These are phyloP conservation scores for Schizotus pectinicornis DNA, from an alignment of 2,888 invertebrate species.

Conservation along the genomic window DNA sequence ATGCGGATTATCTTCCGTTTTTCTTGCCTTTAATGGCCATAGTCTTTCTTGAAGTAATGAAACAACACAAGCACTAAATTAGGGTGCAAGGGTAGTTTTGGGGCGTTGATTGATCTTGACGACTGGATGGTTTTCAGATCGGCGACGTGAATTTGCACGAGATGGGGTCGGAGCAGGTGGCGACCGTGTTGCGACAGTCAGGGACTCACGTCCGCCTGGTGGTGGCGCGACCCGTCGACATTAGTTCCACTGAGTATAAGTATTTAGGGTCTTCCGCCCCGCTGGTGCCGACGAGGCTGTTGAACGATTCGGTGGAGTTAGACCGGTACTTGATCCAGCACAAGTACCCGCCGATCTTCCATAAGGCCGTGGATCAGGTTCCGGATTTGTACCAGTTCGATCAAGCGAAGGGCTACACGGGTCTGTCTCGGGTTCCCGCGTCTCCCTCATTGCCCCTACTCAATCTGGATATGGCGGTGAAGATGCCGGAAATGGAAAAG, in stretches of 20 bases:
- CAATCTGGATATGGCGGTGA: slow-evolving; percentile 63
- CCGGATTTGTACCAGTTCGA: slow-evolving; percentile 54
- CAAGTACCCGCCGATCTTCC: slow-evolving; percentile 77
- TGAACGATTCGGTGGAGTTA: slow-evolving; percentile 86
- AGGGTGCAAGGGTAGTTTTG: too few species aligned
- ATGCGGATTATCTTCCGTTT: too few species aligned
- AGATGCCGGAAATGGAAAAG: slow-evolving; percentile 90
- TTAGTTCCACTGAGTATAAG: slow-evolving; percentile 64
- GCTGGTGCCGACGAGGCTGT: slow-evolving; percentile 72
- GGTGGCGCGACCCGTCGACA: slow-evolving; percentile 91
- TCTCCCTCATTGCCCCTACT: slow-evolving; percentile 60
- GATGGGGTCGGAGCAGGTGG: slow-evolving; percentile 98
- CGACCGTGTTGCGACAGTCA: slow-evolving; percentile 92
- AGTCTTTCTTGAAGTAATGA: too few species aligned
- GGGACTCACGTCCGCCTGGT: slow-evolving; percentile 94
- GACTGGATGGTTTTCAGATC: slow-evolving; percentile 47
- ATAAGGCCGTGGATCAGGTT: slow-evolving; percentile 42
- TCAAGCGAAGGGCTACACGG: slow-evolving; percentile 50
- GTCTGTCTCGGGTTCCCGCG: slow-evolving; percentile 54
- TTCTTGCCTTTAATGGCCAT: too few species aligned
- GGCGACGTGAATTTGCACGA: slow-evolving; percentile 80
- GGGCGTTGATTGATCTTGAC: not conserved
- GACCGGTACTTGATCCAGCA: slow-evolving; percentile 86
- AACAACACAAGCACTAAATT: too few species aligned
- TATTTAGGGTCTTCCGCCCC: slow-evolving; percentile 66